Base-by-base conservation (phyloP, 2,797 vertebrate species). In the Parotocinclus haroldoi region DNA sequence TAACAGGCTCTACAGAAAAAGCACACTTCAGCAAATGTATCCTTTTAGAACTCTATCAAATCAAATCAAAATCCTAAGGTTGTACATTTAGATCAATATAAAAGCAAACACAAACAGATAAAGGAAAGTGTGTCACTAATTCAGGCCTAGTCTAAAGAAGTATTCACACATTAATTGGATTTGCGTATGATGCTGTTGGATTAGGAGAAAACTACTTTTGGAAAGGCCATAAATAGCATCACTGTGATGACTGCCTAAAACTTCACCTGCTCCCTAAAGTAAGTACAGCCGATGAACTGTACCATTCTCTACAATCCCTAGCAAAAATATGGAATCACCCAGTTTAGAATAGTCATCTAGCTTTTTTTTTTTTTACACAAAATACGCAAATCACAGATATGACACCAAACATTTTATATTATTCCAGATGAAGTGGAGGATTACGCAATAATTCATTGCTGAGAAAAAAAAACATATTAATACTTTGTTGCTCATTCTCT, bases 131-230 rank as follows among this genome's bases (percentile, higher is more conserved):
- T 55, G 4, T 61, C 11, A 45, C 27, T 52, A 18, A 13, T 46
- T 55, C 10, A 56, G 37, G 14, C 0, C 51, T 16, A 16, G 27
- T 50, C 19, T 54, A 53, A 60, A 14, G 36, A 52, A 57, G 52
- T 38, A 4, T 71, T 58, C 12, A 27, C 12, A 8, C 10, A 10
- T 40, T 56, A 42, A 69, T 44, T 50, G 13, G 36, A 19, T 50
- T 36, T 51, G 16, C 58, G 11, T 14, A 6, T 63, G 44, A 56
- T 7, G 52, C 52, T 9, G 10, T 9, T 27, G 11, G 17, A 37
- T 44, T 51, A 9, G 57, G 40, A 19, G 58, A 54, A 59, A 63
- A 74, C 71, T 77, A 69, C 52, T 40, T 51, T 37, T 77, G 68
- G 27, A 27, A 27, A 27, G 2, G 27, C 27, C 27, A 27, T 5